Percentiles rank a stretch among this genome's conserved stretches.
Evolutionary conservation across 1,140 invertebrate genomes (phyloP).

Genomic region (Pseudomyrmex dendroicus): DNA sequence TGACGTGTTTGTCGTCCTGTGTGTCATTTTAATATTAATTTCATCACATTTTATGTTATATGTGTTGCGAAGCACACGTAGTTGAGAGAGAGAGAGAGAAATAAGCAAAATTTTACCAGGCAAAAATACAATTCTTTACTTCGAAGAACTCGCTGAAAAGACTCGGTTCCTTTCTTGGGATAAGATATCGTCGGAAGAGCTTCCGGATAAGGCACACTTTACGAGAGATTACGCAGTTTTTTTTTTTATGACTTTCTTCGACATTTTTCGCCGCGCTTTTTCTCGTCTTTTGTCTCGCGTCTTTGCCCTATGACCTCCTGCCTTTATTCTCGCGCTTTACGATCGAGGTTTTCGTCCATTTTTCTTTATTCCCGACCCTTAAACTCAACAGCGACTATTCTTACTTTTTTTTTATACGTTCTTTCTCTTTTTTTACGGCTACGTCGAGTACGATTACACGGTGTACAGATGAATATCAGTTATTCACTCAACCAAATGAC

Average conservation of each 20-base stretch:
- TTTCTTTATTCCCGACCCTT: slow-evolving; percentile 2
- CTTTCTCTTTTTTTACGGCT: neutral
- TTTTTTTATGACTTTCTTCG: slow-evolving; percentile 78
- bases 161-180: slow-evolving; percentile 59
- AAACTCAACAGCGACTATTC: slow-evolving; percentile 1
- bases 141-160: neutral
- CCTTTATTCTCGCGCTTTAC: slow-evolving; percentile 65
- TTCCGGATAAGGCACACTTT: slow-evolving; percentile 76
- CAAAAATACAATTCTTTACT: neutral
- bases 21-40: too few relatives aligned
- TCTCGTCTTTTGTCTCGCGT: slow-evolving; percentile 53
- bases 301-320: slow-evolving; percentile 56
- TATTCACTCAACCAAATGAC: too few relatives aligned
- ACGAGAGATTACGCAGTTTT: slow-evolving; percentile 81
- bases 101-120: neutral
- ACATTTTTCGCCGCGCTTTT: slow-evolving; percentile 37
- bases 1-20: too few relatives aligned
- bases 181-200: slow-evolving; percentile 63
- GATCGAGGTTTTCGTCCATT: slow-evolving; percentile 48
- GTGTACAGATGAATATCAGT: too few relatives aligned
- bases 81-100: too few relatives aligned
- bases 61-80: neutral
- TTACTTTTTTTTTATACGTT: neutral
- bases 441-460: neutral
- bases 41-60: neutral